Conservation (phyloP, 2,797 vertebrate genomes). For the Sciurus carolinensis region DNA sequence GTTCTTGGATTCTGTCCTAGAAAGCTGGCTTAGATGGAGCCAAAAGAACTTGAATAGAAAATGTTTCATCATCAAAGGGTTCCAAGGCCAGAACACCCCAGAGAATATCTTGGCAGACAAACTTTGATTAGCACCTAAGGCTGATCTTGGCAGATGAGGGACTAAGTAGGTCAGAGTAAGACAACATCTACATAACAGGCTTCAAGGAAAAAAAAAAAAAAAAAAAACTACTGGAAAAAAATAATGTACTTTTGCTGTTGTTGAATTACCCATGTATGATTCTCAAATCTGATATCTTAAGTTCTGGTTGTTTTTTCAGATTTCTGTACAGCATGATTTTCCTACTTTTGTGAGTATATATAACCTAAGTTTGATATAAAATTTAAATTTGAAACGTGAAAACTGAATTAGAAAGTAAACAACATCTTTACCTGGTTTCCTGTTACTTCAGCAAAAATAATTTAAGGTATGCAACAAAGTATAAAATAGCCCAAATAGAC, state of each 20-base stretch:
- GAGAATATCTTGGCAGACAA: background rate
- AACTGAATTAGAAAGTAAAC: slow-evolving; percentile 55
- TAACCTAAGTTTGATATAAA: slow-evolving; percentile 12
- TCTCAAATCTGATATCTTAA: background rate
- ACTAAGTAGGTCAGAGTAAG: background rate
- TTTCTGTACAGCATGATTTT: background rate
- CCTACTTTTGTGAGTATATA: background rate
- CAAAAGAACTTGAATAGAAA: slow-evolving; percentile 31
- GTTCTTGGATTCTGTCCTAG: slow-evolving; percentile 30
- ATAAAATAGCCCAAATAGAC: background rate
- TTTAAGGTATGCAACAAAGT: background rate
- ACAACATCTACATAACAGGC: background rate
- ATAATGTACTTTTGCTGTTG: background rate
- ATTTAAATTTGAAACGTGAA: slow-evolving; percentile 58
- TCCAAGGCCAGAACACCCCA: background rate
- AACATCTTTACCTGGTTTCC: background rate
- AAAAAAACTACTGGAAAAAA: slow-evolving; percentile 9
- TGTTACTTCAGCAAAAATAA: slow-evolving; percentile 47
- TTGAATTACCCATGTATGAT: background rate
- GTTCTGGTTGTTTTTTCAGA: background rate
- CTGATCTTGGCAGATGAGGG: background rate
- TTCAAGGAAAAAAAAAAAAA: slow-evolving; percentile 24
- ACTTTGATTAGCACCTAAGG: background rate
- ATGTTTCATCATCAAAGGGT: background rate
- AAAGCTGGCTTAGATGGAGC: slow-evolving; percentile 23